Evolutionary conservation across 2,797 vertebrate species (phyloP), one percentile per base, ranked within the genome.

Genomic region (Acrocephalus scirpaceus): DNA sequence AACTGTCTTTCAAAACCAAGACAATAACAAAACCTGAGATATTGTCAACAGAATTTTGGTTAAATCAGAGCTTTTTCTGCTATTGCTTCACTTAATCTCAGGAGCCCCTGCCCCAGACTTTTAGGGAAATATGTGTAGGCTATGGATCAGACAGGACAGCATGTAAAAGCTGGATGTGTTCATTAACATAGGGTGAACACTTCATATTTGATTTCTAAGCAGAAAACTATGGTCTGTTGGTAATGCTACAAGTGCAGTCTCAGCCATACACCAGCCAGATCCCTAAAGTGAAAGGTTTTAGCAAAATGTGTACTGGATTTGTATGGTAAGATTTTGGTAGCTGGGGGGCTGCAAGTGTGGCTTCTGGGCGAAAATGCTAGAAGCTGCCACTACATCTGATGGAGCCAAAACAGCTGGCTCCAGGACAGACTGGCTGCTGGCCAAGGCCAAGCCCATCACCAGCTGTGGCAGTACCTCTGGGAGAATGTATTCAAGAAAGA

Each of bases 371-470:
- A 44, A 64, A 60, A 54, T 67, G 48, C 17, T 23, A 8, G 15
- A 71, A 80, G 23, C 30, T 71, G 32, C 13, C 5, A 13, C 16
- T 50, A 19, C 7, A 29, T 27, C 16, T 6, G 5, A 32, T 3
- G 14, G 10, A 81, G 58, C 21, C 38, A 54, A 25, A 15, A 3
- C 7, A 79, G 38, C 5, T 0, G 0, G 44, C 44, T 54, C 50
- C 2, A 1, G 12, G 57, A 42, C 1, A 4, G 47, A 73, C 1
- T 6, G 0, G 0, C 48, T 3, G 4, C 67, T 51, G 48, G 47
- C 62, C 80, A 78, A 42, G 21, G 51, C 61, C 8, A 18, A 58
- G 58, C 8, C 38, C 26, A 38, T 26, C 53, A 17, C 53, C 2
- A 4, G 29, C 3, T 15, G 20, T 7, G 51, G 30, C 0, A 17